A percentile compares a stretch with the other conserved stretches of the same genome.
Evolutionary conservation across 2,888 invertebrate species (phyloP).

Genomic region (Nebria salina): DNA sequence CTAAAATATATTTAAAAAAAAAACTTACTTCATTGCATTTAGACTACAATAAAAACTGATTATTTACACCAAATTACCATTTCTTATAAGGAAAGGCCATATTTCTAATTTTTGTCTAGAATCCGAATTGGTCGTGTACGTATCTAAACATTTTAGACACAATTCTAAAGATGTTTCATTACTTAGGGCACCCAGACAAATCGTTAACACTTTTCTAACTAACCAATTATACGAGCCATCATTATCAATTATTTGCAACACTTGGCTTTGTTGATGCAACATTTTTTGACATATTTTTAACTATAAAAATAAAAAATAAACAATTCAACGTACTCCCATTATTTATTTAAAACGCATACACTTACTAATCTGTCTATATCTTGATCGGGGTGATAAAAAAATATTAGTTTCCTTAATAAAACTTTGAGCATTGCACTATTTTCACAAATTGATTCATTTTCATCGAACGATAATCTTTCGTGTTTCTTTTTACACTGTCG

Average conservation of each 20-base stretch:
- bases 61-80: slow-evolving; percentile 61
- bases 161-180: slow-evolving; percentile 67
- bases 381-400: slow-evolving; percentile 76
- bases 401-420: slow-evolving; percentile 75
- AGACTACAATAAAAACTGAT: neutral
- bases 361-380: slow-evolving; percentile 76
- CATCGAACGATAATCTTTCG: slow-evolving; percentile 78
- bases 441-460: slow-evolving; percentile 64
- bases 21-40: neutral
- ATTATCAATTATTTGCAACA: slow-evolving; percentile 56
- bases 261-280: slow-evolving; percentile 59
- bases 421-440: slow-evolving; percentile 65
- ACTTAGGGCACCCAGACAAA: slow-evolving; percentile 56
- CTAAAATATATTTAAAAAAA: slow-evolving; percentile 59
- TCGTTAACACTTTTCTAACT: slow-evolving; percentile 57
- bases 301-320: slow-evolving; percentile 52
- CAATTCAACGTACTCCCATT: neutral
- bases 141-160: slow-evolving; percentile 81
- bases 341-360: neutral
- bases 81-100: slow-evolving; percentile 67
- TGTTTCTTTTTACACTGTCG: slow-evolving; percentile 73
- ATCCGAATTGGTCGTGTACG: slow-evolving; percentile 68
- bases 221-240: slow-evolving; percentile 63
- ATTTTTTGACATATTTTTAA: slow-evolving; percentile 62
- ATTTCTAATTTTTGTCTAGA: slow-evolving; percentile 58